Evolutionary conservation across 2,888 invertebrate species (phyloP).

Genomic region (Conistra vaccinii): DNA sequence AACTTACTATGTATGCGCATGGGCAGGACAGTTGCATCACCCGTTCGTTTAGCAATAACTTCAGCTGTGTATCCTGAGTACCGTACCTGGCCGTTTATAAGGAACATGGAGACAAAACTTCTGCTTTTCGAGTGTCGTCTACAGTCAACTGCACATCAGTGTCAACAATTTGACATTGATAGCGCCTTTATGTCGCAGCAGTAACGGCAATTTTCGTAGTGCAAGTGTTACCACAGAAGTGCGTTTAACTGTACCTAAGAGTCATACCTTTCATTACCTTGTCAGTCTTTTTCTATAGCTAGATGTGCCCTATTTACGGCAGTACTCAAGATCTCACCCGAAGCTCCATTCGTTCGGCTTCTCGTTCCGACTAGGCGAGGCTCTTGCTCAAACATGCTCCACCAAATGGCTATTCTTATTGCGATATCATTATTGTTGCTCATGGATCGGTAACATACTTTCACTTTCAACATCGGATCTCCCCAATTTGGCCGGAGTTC

Average conservation of each 20-base stretch:
- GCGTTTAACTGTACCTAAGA: neutral
- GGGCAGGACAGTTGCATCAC: conserved; percentile 30
- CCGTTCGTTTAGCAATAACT: conserved; percentile 22
- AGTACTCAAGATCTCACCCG: neutral
- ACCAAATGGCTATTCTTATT: conserved; percentile 66
- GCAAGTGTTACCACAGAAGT: neutral
- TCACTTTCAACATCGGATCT: conserved; percentile 80
- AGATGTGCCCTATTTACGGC: neutral
- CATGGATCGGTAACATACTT: conserved; percentile 78
- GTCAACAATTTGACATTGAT: too few relatives aligned
- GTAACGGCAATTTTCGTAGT: neutral
- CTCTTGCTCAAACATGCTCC: conserved; percentile 54
- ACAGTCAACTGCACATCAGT: too few relatives aligned
- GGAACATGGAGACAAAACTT: neutral
- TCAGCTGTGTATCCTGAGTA: neutral
- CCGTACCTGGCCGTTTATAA: neutral
- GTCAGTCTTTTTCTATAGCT: too few relatives aligned
- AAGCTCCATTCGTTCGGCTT: neutral
- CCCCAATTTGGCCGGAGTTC: conserved; percentile 67
- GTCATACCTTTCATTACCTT: neutral
- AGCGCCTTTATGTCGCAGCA: neutral
- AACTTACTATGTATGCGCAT: conserved; percentile 18
- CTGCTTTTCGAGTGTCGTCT: too few relatives aligned
- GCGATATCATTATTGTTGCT: conserved; percentile 79
- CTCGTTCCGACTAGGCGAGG: conserved; percentile 38